Conservation (phyloP, 2,888 invertebrate genomes). For the Drepanosiphum platanoidis region DNA sequence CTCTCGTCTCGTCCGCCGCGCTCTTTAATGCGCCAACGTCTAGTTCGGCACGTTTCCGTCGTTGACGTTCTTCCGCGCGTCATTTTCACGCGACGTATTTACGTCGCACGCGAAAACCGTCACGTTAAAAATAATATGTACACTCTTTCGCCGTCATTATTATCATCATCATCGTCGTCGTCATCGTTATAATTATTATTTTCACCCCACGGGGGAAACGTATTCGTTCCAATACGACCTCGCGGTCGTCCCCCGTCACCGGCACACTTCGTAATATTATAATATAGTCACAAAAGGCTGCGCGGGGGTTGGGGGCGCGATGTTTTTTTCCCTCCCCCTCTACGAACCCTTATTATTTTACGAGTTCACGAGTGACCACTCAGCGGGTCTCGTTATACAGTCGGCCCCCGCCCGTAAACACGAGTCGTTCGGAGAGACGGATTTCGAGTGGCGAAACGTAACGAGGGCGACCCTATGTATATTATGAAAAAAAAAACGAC, state of each 20-base stretch:
- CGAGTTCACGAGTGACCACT: slow-evolving; percentile 33
- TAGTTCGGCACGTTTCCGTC: slow-evolving; percentile 10
- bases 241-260: background rate
- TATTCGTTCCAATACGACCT: background rate
- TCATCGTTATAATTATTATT: slow-evolving; percentile 5
- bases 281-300: background rate
- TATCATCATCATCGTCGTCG: too few relatives aligned
- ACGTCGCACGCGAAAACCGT: background rate
- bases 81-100: background rate
- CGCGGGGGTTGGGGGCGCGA: background rate
- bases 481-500: too few relatives aligned
- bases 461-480: background rate
- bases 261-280: background rate
- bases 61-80: background rate
- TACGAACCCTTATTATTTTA: background rate
- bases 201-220: background rate
- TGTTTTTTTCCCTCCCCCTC: background rate
- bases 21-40: background rate
- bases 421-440: background rate
- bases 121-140: background rate
- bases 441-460: slow-evolving; percentile 1
- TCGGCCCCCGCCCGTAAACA: background rate
- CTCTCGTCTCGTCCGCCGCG: too few relatives aligned
- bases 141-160: background rate
- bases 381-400: slow-evolving; percentile 24